A percentile compares a stretch with the other conserved stretches of the same genome.
These are phyloP conservation scores for Calidris pugnax DNA, from an alignment of 2,113 vertebrate genomes.

Conservation along the genomic window DNA sequence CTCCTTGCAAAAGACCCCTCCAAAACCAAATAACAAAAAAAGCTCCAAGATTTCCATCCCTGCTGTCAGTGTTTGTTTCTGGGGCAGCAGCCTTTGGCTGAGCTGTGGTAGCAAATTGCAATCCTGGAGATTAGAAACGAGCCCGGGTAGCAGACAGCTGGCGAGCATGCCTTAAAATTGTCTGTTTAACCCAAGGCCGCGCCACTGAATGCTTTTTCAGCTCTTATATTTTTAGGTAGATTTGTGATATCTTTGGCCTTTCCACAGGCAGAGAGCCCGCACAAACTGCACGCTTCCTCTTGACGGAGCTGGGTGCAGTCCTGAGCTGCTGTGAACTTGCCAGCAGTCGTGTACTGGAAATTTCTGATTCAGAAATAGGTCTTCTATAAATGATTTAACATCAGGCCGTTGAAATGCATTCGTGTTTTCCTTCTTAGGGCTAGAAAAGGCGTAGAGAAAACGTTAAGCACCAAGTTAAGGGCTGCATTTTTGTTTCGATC, in stretches of 20 bases:
- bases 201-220: slow-evolving; percentile 8
- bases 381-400: slow-evolving; percentile 67
- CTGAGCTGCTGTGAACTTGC: background rate
- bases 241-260: slow-evolving; percentile 42
- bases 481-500: slow-evolving; percentile 54
- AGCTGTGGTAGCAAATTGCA: background rate
- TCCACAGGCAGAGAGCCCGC: background rate
- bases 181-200: slow-evolving; percentile 25
- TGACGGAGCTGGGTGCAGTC: background rate
- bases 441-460: slow-evolving; percentile 47
- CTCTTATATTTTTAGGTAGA: slow-evolving; percentile 44
- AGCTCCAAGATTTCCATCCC: background rate
- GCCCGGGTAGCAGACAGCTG: slow-evolving; percentile 18
- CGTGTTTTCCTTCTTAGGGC: slow-evolving; percentile 49
- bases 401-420: slow-evolving; percentile 50
- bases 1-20: background rate
- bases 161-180: slow-evolving; percentile 53
- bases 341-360: slow-evolving; percentile 20
- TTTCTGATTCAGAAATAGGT: slow-evolving; percentile 53
- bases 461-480: slow-evolving; percentile 54
- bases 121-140: background rate
- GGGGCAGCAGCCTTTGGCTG: background rate
- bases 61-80: background rate
- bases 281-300: background rate
- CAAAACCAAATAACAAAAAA: background rate